Conservation (phyloP, 2,113 vertebrate species). For the Thomomys bottae region DNA sequence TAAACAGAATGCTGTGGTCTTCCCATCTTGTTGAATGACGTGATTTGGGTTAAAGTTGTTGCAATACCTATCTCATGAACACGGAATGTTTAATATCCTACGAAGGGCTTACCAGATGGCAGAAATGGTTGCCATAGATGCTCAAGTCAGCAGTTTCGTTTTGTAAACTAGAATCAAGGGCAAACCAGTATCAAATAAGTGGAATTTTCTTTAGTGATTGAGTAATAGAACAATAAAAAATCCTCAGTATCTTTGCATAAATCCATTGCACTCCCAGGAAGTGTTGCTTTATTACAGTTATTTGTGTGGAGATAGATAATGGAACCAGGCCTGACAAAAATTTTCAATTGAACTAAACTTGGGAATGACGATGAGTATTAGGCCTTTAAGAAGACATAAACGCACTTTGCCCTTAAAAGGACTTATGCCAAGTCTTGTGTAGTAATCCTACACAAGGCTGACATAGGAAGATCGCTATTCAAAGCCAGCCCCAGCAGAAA, state of each 20-base stretch:
- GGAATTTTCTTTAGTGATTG: neutral
- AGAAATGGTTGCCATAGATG: neutral
- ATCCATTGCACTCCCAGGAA: slow-evolving; percentile 67
- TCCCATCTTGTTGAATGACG: neutral
- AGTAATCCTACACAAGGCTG: too few relatives aligned
- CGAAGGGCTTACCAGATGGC: neutral
- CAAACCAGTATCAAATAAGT: neutral
- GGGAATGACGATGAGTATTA: neutral
- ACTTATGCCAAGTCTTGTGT: too few relatives aligned
- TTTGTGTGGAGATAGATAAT: neutral
- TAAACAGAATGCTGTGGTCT: neutral
- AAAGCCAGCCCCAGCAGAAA: too few relatives aligned
- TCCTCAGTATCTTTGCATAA: slow-evolving; percentile 58
- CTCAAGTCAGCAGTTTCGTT: neutral
- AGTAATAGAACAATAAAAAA: neutral
- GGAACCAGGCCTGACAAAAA: neutral
- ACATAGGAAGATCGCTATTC: too few relatives aligned
- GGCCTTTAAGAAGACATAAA: neutral
- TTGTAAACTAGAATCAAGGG: neutral
- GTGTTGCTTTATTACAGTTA: slow-evolving; percentile 52
- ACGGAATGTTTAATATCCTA: neutral
- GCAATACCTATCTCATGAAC: neutral
- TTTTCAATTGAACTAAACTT: neutral
- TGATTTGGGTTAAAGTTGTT: neutral
- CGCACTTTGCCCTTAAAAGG: neutral